These are phyloP conservation scores for Sciurus carolinensis DNA, from an alignment of 2,797 vertebrate species.

Conservation along the genomic window DNA sequence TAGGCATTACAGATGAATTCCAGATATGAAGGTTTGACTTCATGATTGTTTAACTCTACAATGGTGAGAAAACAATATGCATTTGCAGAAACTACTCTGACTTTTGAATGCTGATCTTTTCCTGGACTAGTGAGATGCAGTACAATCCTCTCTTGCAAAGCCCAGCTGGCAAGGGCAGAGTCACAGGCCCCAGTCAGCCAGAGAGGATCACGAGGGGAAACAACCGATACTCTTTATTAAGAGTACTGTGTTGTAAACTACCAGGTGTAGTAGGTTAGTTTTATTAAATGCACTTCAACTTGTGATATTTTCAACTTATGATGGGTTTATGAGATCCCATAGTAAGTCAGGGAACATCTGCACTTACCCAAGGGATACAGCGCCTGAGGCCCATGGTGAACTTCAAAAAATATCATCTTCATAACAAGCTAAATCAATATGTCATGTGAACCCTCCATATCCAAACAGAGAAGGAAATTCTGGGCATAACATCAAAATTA, in stretches of 20 bases:
- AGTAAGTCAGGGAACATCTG: background rate
- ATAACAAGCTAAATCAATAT: conserved; percentile 43
- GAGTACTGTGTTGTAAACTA: background rate
- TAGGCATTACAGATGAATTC: background rate
- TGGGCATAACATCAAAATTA: conserved; percentile 41
- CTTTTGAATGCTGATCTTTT: background rate
- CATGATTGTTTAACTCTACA: background rate
- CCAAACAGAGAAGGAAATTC: conserved; percentile 52
- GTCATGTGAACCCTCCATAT: background rate
- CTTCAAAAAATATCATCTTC: conserved; percentile 15
- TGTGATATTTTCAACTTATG: background rate
- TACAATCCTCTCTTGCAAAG: background rate
- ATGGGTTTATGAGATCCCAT: background rate
- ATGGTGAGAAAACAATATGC: background rate
- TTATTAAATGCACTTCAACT: background rate
- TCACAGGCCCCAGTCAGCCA: background rate
- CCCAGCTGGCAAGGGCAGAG: background rate
- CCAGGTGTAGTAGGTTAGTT: background rate
- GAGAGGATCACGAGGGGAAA: background rate
- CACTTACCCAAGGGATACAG: background rate
- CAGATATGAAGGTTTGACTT: background rate
- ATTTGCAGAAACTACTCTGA: background rate
- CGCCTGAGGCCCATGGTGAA: background rate
- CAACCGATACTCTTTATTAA: background rate
- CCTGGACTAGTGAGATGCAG: background rate